Percentiles rank a stretch among this genome's conserved stretches.
Conservation (phyloP, 2,888 invertebrate genomes). For the Fragum whitleyi region DNA sequence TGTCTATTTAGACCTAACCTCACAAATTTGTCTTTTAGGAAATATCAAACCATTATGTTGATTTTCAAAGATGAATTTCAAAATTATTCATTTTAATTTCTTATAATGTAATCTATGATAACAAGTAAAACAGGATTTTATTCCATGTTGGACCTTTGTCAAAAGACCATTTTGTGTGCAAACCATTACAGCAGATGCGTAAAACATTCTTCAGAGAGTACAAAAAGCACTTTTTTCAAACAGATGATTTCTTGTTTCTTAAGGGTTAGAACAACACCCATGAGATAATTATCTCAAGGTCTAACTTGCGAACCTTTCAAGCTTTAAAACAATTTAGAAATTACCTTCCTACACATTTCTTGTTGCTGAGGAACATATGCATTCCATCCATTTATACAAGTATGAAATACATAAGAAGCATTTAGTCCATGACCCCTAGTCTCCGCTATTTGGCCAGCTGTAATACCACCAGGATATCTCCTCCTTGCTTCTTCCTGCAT, state of each 20-base stretch:
- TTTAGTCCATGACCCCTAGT: conserved; percentile 38
- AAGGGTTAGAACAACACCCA: no score
- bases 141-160: no score
- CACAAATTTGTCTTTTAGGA: no score
- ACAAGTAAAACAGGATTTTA: no score
- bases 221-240: no score
- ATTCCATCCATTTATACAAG: background rate
- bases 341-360: background rate
- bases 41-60: background rate
- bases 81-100: background rate
- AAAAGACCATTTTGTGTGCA: no score
- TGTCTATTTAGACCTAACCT: background rate
- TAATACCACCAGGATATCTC: conserved; percentile 50
- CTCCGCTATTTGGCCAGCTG: conserved; percentile 39
- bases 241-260: background rate
- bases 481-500: conserved; percentile 33
- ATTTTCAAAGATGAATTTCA: background rate
- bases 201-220: no score
- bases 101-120: no score
- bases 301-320: background rate
- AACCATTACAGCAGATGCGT: no score
- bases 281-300: no score
- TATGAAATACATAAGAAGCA: conserved; percentile 41
- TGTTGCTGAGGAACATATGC: background rate
- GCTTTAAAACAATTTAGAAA: background rate